Evolutionary conservation across 2,113 vertebrate species (phyloP).

Genomic region (Panthera leo): DNA sequence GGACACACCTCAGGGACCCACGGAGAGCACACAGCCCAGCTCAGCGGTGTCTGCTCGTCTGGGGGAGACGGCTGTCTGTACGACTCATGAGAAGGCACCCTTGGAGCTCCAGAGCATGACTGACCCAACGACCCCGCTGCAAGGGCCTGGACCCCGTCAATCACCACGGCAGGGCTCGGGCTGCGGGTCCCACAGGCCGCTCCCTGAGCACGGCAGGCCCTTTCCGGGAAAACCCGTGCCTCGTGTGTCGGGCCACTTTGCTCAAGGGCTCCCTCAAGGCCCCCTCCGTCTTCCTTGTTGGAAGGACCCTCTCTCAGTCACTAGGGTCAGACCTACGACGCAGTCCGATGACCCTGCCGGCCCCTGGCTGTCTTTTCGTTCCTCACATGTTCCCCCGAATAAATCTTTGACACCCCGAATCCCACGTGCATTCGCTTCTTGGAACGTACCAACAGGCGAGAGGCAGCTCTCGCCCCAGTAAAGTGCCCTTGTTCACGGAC

Average conservation of each 20-base stretch:
- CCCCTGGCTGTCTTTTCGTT: accelerated
- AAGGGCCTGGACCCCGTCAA: not conserved
- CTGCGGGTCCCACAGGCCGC: accelerated
- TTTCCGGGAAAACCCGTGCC: not conserved
- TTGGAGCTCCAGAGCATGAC: not conserved
- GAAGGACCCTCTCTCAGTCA: not conserved
- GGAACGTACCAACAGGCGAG: not conserved
- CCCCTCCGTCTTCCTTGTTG: not conserved
- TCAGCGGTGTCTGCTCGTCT: too few relatives aligned
- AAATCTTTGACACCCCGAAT: not conserved
- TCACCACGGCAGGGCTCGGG: accelerated
- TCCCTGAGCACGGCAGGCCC: not conserved
- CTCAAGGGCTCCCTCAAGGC: not conserved
- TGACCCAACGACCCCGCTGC: not conserved
- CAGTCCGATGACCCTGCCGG: not conserved
- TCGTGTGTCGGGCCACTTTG: accelerated
- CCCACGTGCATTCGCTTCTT: not conserved
- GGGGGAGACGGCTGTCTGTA: not conserved
- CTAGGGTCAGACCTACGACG: not conserved
- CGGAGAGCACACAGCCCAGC: not conserved
- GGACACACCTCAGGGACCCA: accelerated
- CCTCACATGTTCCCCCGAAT: accelerated
- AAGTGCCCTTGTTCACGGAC: too few relatives aligned
- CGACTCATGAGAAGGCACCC: not conserved
- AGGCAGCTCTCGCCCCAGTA: not conserved